These are phyloP conservation scores for Anagyrus pseudococci DNA, from an alignment of 2,888 invertebrate species.

Conservation along the genomic window DNA sequence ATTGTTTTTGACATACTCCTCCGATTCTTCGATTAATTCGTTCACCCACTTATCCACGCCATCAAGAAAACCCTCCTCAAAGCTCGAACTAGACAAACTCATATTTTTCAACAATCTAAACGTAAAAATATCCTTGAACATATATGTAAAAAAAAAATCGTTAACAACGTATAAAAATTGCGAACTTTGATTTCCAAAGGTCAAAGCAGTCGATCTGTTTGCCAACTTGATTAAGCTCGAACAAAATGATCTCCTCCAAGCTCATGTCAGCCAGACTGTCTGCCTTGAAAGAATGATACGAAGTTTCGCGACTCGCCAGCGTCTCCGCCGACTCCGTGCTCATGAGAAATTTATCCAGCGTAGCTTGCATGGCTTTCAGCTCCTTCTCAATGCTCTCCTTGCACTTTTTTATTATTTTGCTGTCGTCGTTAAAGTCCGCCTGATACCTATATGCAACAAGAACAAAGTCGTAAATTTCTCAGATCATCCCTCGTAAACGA, in stretches of 20 bases:
- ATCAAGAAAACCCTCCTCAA: slow-evolving; percentile 29
- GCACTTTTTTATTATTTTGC: slow-evolving; percentile 37
- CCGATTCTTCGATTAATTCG: slow-evolving; percentile 22
- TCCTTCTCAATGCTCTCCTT: slow-evolving; percentile 29
- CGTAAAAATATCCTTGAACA: not conserved
- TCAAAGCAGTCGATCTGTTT: slow-evolving; percentile 22
- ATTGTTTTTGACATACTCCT: slow-evolving; percentile 26
- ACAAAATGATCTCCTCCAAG: slow-evolving; percentile 24
- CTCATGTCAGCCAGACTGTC: slow-evolving; percentile 10
- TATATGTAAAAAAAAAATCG: not conserved
- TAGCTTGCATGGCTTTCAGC: slow-evolving; percentile 25
- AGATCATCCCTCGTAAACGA: not conserved
- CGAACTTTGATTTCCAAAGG: slow-evolving; percentile 28
- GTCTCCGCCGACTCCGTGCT: not conserved
- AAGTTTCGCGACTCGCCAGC: not conserved
- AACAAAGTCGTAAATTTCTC: not conserved
- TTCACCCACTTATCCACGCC: slow-evolving; percentile 36
- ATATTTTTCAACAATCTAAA: slow-evolving; percentile 38
- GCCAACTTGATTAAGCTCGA: slow-evolving; percentile 14
- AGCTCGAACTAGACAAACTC: slow-evolving; percentile 19
- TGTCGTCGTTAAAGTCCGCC: slow-evolving; percentile 37
- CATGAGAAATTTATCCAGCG: slow-evolving; percentile 36
- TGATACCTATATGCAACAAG: slow-evolving; percentile 31
- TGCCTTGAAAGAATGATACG: not conserved
- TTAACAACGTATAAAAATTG: slow-evolving; percentile 2